Conservation (phyloP, 2,113 vertebrate genomes). For the Harpagus bidentatus region DNA sequence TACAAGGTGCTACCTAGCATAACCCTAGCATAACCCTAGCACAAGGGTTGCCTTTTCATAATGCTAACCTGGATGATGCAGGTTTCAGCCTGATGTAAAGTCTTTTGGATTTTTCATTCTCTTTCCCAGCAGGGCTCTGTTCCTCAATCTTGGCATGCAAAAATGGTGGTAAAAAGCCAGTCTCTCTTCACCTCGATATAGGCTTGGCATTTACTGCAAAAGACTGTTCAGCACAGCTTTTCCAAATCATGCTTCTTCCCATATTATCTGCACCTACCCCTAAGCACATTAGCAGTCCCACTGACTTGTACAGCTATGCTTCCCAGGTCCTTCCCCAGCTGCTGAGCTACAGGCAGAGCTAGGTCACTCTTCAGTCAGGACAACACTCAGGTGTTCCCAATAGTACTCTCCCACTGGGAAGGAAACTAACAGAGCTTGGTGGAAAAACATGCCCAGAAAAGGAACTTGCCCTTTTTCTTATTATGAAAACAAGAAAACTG, state of each 20-base stretch:
- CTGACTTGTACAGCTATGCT: not conserved
- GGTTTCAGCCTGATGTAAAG: not conserved
- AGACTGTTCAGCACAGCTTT: not conserved
- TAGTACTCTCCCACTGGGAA: not conserved
- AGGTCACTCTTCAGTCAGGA: not conserved
- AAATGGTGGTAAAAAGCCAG: not conserved
- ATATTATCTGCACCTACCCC: not conserved
- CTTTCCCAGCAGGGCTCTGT: not conserved
- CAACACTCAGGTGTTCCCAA: rapidly evolving
- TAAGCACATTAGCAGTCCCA: not conserved
- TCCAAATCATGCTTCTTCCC: not conserved
- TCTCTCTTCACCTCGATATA: not conserved
- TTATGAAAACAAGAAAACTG: conserved; percentile 1
- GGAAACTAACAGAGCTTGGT: not conserved
- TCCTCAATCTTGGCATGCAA: not conserved
- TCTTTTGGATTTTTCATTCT: conserved; percentile 8
- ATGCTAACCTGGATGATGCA: not conserved
- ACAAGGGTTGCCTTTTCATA: conserved; percentile 1
- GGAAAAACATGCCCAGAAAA: conserved; percentile 16
- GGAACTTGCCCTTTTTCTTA: conserved; percentile 13
- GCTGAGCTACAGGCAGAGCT: not conserved
- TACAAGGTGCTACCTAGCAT: conserved; percentile 33
- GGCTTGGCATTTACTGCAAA: not conserved
- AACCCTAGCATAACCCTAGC: not conserved
- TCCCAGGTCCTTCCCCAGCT: not conserved